Percentiles rank a stretch among this genome's conserved stretches.
phyloP scores from a whole-genome alignment of 2,888 invertebrate species.

The Caenorhabditis wallacei region DNA sequence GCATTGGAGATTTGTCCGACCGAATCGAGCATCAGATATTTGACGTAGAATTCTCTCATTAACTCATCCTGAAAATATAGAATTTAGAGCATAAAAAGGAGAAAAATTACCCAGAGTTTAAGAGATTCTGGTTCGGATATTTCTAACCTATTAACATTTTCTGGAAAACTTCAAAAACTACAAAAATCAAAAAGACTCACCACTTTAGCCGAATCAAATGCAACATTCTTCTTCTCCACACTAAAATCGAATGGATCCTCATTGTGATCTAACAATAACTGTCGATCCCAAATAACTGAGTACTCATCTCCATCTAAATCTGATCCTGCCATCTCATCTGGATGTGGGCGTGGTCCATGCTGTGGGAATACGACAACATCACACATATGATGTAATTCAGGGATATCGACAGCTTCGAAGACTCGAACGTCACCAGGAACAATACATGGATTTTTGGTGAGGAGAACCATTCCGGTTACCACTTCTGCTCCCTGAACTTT shows the following conservation, averaged over 20 bases:
- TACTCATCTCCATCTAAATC: conserved; percentile 85
- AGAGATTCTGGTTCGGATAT: too few relatives aligned
- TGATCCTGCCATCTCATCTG: conserved; percentile 84
- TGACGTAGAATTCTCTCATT: conserved; percentile 82
- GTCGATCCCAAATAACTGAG: conserved; percentile 83
- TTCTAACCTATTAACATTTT: too few relatives aligned
- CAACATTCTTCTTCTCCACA: conserved; percentile 23
- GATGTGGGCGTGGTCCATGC: conserved; percentile 84
- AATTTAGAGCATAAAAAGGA: not conserved
- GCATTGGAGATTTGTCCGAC: conserved; percentile 83
- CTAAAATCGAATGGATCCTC: conserved; percentile 75
- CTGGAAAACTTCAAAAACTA: too few relatives aligned
- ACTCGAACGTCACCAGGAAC: conserved; percentile 84
- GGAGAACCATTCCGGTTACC: conserved; percentile 81
- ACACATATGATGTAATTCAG: conserved; percentile 78
- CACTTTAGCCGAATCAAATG: conserved; percentile 39
- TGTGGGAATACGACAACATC: conserved; percentile 85
- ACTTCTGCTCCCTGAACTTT: not conserved
- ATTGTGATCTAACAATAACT: conserved; percentile 82
- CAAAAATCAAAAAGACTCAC: conserved; percentile 19
- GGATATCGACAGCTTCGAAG: conserved; percentile 82
- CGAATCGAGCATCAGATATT: conserved; percentile 83
- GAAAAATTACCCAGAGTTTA: too few relatives aligned
- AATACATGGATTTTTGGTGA: conserved; percentile 85
- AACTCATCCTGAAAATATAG: conserved; percentile 49